phyloP scores from a whole-genome alignment of 2,888 invertebrate species.

The Lasioglossum pauxillum region DNA sequence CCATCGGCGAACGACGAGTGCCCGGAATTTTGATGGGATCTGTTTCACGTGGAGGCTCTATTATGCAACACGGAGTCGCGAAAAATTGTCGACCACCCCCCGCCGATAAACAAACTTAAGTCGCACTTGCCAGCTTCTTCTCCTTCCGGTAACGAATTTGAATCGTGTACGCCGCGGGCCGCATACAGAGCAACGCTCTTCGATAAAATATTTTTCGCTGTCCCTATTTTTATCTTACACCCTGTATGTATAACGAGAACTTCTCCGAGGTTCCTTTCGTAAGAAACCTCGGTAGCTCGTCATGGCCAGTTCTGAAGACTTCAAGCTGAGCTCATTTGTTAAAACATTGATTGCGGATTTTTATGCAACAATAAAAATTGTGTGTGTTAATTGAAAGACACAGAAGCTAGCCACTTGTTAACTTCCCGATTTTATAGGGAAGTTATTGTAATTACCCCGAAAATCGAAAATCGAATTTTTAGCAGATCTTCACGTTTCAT shows the following conservation, averaged over 20 bases:
- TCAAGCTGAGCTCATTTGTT: no score
- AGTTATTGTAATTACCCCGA: no score
- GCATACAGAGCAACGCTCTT: neutral
- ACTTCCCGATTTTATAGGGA: no score
- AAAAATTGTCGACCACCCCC: constrained; percentile 40
- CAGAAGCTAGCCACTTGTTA: no score
- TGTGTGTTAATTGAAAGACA: no score
- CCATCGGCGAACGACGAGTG: constrained; percentile 45
- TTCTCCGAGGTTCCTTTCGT: neutral
- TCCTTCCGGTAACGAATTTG: constrained; percentile 17
- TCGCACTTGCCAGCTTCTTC: neutral
- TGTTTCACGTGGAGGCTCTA: constrained; percentile 29
- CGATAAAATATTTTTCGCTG: neutral
- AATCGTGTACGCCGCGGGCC: neutral
- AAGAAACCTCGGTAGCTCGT: neutral
- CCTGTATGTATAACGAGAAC: neutral
- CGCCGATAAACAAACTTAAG: constrained; percentile 32
- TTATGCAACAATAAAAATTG: no score
- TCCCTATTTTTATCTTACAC: neutral
- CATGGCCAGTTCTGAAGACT: neutral
- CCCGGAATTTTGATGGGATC: constrained; percentile 64
- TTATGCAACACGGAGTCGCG: constrained; percentile 37
- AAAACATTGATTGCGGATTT: no score
- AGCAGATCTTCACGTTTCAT: no score
- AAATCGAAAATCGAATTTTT: no score